Evolutionary conservation across 2,797 vertebrate species (phyloP).

Genomic region (Distichodus sexfasciatus): DNA sequence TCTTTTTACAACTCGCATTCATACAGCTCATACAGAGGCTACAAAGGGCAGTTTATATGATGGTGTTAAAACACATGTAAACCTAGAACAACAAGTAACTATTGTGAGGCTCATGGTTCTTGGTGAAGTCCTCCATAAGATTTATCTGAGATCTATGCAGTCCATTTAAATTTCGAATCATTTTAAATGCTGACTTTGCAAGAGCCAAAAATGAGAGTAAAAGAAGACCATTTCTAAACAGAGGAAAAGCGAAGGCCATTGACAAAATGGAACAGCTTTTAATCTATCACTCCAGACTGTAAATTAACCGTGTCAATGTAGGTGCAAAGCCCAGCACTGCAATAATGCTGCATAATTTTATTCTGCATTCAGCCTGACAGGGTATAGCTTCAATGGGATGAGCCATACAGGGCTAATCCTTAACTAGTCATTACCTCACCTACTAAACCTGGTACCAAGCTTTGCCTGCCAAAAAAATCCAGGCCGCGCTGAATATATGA

Average conservation of each 20-base stretch:
- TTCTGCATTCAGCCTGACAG: not conserved
- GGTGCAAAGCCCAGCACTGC: not conserved
- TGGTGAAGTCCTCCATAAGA: not conserved
- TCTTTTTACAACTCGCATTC: not conserved
- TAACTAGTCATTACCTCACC: not conserved
- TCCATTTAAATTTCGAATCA: not conserved
- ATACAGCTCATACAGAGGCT: not conserved
- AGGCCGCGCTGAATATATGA: not conserved
- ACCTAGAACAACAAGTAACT: not conserved
- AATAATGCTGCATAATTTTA: slow-evolving; percentile 15
- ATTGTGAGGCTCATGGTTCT: not conserved
- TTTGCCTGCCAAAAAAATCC: not conserved
- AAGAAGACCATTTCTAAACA: not conserved
- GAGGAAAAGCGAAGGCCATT: not conserved
- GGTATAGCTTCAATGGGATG: slow-evolving; percentile 10
- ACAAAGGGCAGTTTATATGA: not conserved
- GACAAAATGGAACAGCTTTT: not conserved
- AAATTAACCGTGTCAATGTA: slow-evolving; percentile 25
- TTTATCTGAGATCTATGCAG: not conserved
- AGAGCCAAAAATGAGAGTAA: slow-evolving; percentile 1
- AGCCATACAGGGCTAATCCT: slow-evolving; percentile 32
- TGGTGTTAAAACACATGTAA: not conserved
- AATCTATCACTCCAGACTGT: slow-evolving; percentile 11
- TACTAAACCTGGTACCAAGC: not conserved
- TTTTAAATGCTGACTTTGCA: slow-evolving; percentile 8